phyloP scores from a whole-genome alignment of 2,888 invertebrate species.

The Sclerodermus sp. region DNA sequence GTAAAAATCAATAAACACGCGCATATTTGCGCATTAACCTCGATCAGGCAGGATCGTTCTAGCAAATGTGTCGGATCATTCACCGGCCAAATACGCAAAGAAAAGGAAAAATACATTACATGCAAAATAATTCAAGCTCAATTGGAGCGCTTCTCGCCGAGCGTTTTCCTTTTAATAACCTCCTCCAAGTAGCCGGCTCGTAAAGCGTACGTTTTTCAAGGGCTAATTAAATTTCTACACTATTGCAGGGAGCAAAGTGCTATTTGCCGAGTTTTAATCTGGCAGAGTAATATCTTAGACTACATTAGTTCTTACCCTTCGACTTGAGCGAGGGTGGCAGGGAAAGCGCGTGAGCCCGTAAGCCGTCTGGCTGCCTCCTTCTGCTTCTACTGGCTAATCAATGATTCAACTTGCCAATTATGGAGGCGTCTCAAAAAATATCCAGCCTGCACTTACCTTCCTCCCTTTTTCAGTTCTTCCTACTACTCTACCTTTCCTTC shows the following conservation, averaged over 20 bases:
- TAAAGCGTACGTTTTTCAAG: slow-evolving; percentile 18
- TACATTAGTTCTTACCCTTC: slow-evolving; percentile 39
- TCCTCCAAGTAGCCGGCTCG: slow-evolving; percentile 5
- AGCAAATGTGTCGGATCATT: too few species aligned
- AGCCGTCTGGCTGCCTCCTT: slow-evolving; percentile 26
- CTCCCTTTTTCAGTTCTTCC: background rate
- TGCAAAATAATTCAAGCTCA: too few species aligned
- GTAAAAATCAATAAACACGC: too few species aligned
- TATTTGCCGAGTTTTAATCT: slow-evolving; percentile 44
- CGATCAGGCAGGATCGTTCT: too few species aligned
- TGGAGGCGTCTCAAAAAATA: slow-evolving; percentile 49
- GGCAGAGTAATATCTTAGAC: slow-evolving; percentile 47
- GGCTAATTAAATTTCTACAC: slow-evolving; percentile 42
- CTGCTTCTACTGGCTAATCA: slow-evolving; percentile 39
- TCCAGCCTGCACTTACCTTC: slow-evolving; percentile 20
- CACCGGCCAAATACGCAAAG: background rate
- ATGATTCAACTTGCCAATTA: slow-evolving; percentile 55
- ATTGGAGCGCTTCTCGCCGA: slow-evolving; percentile 6
- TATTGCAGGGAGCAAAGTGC: slow-evolving; percentile 25
- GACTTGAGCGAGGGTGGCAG: slow-evolving; percentile 10
- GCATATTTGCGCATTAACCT: too few species aligned
- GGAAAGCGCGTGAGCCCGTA: slow-evolving; percentile 21
- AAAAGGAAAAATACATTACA: too few species aligned
- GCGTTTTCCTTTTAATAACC: slow-evolving; percentile 2
- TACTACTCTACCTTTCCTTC: too few species aligned